A percentile compares a stretch with the other conserved stretches of the same genome.
phyloP scores from a whole-genome alignment of 2,888 invertebrate genomes.

The Drosophila longiperda region DNA sequence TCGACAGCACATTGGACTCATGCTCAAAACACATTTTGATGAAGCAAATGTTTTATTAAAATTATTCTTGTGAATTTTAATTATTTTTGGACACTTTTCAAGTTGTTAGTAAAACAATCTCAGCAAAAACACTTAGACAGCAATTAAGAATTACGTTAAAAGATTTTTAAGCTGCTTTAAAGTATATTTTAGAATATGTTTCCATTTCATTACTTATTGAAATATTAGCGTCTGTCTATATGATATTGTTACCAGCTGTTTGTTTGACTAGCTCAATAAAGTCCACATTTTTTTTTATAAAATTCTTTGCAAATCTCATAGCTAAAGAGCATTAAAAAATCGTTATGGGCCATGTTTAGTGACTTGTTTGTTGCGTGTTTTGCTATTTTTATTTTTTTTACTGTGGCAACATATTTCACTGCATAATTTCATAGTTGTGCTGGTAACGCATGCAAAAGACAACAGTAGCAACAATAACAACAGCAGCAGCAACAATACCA shows the following conservation, averaged over 20 bases:
- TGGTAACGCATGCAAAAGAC: conserved; percentile 74
- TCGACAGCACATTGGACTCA: conserved; percentile 5
- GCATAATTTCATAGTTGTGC: conserved; percentile 74
- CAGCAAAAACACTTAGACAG: neutral
- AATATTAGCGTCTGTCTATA: too few species aligned
- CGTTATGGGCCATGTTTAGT: neutral
- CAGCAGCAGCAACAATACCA: conserved; percentile 21
- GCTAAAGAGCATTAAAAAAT: conserved; percentile 13
- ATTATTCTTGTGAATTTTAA: neutral
- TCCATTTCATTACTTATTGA: neutral
- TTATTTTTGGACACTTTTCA: neutral
- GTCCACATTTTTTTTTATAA: neutral
- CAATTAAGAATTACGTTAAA: neutral
- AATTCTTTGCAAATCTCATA: neutral
- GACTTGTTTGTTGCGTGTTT: conserved; percentile 5
- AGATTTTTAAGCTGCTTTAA: neutral
- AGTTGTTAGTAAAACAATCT: neutral
- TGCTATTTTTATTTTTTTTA: conserved; percentile 38
- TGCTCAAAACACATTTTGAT: neutral
- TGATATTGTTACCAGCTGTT: too few species aligned
- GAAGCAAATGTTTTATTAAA: conserved; percentile 11
- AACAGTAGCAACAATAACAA: conserved; percentile 48
- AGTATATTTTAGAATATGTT: neutral
- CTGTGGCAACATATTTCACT: conserved; percentile 79
- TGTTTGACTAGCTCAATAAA: neutral